Percentiles rank a stretch among this genome's conserved stretches.
phyloP scores from a whole-genome alignment of 2,797 vertebrate genomes.

The Luscinia megarhynchos region DNA sequence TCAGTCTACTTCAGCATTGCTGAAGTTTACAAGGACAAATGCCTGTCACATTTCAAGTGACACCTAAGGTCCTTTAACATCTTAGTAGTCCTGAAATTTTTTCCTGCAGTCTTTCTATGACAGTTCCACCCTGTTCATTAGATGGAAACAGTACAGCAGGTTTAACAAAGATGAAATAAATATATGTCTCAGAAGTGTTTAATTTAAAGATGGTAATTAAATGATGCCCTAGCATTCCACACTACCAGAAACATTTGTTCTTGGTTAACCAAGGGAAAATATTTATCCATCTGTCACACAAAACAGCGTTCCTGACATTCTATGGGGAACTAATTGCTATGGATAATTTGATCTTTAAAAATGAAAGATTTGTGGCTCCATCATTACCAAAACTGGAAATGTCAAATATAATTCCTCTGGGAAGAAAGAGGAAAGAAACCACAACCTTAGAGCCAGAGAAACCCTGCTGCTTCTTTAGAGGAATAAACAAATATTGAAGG shows the following conservation, averaged over 20 bases:
- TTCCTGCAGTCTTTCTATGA: neutral
- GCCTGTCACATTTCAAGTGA: neutral
- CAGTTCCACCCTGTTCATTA: neutral
- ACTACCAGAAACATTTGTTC: neutral
- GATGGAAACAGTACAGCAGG: neutral
- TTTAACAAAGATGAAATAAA: neutral
- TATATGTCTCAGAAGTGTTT: neutral
- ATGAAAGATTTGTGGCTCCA: neutral
- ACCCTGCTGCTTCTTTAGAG: neutral
- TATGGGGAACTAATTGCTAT: neutral
- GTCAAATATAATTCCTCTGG: neutral
- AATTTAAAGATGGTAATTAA: neutral
- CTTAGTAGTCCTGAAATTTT: neutral
- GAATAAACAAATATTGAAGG: neutral
- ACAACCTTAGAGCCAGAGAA: neutral
- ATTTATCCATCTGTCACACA: neutral
- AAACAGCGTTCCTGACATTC: neutral
- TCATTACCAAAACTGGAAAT: slow-evolving; percentile 3
- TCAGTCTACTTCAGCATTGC: neutral
- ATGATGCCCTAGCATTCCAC: neutral
- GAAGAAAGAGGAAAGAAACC: neutral
- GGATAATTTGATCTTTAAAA: slow-evolving; percentile 22
- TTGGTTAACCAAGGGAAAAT: neutral
- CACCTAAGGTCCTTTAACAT: neutral
- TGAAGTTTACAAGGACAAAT: neutral